Percentiles rank a stretch among this genome's conserved stretches.
These are phyloP conservation scores for Anniella stebbinsi DNA, from an alignment of 2,797 vertebrate genomes.

Conservation along the genomic window DNA sequence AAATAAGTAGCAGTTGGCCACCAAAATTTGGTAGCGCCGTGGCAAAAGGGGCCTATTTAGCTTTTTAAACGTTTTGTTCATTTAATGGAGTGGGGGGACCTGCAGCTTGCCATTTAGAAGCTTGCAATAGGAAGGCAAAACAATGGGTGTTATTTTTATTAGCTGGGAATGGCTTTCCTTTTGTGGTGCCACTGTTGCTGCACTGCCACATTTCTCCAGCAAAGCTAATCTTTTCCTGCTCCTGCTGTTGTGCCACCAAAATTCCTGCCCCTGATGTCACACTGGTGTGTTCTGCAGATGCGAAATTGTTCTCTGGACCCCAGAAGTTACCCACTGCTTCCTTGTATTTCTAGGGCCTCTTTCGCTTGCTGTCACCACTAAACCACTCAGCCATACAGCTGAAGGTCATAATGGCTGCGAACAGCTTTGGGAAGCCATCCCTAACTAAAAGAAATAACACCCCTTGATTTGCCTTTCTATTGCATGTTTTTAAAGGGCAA, in stretches of 20 bases:
- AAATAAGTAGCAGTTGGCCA: too few relatives aligned
- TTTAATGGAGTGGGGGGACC: slow-evolving; percentile 6
- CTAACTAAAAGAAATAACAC: slow-evolving; percentile 13
- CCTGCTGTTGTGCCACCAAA: too few relatives aligned
- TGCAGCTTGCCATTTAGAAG: not conserved
- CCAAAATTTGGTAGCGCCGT: too few relatives aligned
- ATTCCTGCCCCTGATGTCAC: too few relatives aligned
- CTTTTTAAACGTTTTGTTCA: slow-evolving; percentile 2
- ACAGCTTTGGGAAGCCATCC: not conserved
- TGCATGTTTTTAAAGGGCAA: not conserved
- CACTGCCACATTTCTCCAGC: too few relatives aligned
- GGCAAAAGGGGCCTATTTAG: too few relatives aligned
- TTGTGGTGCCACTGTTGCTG: too few relatives aligned
- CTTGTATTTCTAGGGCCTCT: not conserved
- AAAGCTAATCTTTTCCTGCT: too few relatives aligned
- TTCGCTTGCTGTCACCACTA: not conserved
- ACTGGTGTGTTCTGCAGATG: too few relatives aligned
- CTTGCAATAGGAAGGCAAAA: not conserved
- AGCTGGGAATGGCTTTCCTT: not conserved
- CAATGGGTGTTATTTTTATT: not conserved
- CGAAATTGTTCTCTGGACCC: too few relatives aligned
- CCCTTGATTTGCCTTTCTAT: not conserved
- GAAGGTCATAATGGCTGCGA: not conserved
- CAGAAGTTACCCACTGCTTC: not conserved
- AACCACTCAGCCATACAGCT: slow-evolving; percentile 5